These are phyloP conservation scores for Megalops cyprinoides DNA, from an alignment of 2,797 vertebrate species.

Conservation along the genomic window DNA sequence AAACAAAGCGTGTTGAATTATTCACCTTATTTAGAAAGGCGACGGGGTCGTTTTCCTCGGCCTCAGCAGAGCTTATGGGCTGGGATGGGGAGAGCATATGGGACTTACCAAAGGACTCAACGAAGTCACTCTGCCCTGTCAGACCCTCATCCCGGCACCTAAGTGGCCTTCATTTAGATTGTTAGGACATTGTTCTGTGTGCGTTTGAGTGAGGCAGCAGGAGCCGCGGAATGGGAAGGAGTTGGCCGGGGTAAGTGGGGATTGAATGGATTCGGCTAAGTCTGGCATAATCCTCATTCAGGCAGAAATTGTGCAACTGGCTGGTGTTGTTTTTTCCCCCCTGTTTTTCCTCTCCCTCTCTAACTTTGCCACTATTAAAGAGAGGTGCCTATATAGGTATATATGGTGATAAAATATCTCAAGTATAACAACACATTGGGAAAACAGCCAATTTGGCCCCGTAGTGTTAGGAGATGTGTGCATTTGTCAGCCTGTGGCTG, in stretches of 20 bases:
- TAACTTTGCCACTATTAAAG: neutral
- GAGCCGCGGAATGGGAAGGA: conserved; percentile 26
- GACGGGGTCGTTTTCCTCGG: neutral
- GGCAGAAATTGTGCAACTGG: conserved; percentile 52
- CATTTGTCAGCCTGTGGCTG: conserved; percentile 35
- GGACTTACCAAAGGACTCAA: conserved; percentile 56
- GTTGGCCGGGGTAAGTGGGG: conserved; percentile 49
- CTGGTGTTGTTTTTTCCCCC: conserved; percentile 25
- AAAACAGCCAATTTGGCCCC: conserved; percentile 55
- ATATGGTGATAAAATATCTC: neutral
- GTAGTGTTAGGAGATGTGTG: conserved; percentile 28
- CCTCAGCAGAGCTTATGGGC: conserved; percentile 1
- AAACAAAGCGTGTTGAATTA: neutral
- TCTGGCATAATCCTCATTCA: conserved; percentile 53
- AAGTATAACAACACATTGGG: conserved; percentile 23
- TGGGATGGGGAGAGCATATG: neutral
- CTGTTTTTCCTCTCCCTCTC: conserved; percentile 36
- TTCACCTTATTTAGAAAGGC: conserved; percentile 21
- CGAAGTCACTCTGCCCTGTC: conserved; percentile 55
- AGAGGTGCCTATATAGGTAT: neutral
- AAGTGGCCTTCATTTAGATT: conserved; percentile 67
- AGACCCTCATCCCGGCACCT: conserved; percentile 53
- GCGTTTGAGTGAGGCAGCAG: conserved; percentile 36
- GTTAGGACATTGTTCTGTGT: conserved; percentile 56
- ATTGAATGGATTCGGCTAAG: conserved; percentile 61